Base-by-base conservation (phyloP, 2,113 vertebrate species). In the Sinocyclocheilus anshuiensis region DNA sequence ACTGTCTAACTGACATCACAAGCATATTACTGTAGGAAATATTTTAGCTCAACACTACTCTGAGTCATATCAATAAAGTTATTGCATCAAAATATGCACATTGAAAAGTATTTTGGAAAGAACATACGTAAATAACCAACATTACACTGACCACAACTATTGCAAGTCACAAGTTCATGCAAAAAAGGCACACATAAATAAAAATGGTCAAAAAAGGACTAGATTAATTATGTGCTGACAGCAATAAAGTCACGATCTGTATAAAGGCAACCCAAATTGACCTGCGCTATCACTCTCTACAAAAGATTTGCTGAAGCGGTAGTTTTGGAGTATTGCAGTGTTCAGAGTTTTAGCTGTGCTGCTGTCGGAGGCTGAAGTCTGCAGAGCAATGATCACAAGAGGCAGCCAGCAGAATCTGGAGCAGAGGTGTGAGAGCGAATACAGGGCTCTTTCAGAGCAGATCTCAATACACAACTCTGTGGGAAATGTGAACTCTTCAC, bases 401-500 rank as follows among this genome's bases (percentile, higher is more conserved):
- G 22, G 36, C 36, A 11, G 20, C 80, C 16, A 16, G 11, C 12
- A 39, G 57, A 83, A 71, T 50, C 6, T 71, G 4, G 13, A 72
- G 45, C 71, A 4, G 22, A 13, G 81, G 6, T 18, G 1, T 22
- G 80, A 75, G 57, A 11, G 15, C 55, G 48, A 50, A 75, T 18
- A 77, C 55, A n/a, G 55, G 42, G 22, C 18, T 29, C 83, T 72
- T 65, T 84, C 72, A 84, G n/a, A 76, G 20, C 55, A 76, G 5
- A 11, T 24, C 33, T 29, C n/a, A 61, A 29, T 18, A 29, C 83
- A 84, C 71, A 61, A 12, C 81, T 53, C 45, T 83, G 65, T 26
- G 13, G 8, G 7, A 20, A 16, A 10, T 11, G 45, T 26, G 16
- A 22, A n/a, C 22, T 59, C 63, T 76, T 76, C 71, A 76, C 10